phyloP scores from a whole-genome alignment of 1,140 invertebrate genomes.

The Rhizoglyphus robini region DNA sequence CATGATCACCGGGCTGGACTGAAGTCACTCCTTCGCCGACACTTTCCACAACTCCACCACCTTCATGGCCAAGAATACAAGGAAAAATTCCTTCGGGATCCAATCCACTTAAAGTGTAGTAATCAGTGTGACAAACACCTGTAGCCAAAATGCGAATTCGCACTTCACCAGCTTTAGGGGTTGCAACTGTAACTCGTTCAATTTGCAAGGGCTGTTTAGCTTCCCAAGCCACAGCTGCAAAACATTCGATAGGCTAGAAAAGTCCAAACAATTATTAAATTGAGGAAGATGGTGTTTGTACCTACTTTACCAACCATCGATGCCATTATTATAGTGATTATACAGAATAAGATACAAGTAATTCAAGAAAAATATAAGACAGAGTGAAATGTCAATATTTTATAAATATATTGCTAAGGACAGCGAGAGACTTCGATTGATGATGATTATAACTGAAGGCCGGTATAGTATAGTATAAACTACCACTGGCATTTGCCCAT shows the following conservation, averaged over 20 bases:
- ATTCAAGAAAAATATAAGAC: background rate
- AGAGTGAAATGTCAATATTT: too few species aligned
- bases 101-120: slow-evolving; percentile 75
- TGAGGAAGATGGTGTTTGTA: too few species aligned
- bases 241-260: slow-evolving; percentile 71
- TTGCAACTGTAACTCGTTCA: slow-evolving; percentile 85
- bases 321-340: background rate
- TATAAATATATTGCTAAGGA: too few species aligned
- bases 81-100: slow-evolving; percentile 93
- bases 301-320: background rate
- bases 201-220: slow-evolving; percentile 69
- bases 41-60: slow-evolving; percentile 87
- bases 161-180: slow-evolving; percentile 63
- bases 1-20: slow-evolving; percentile 80
- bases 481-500: too few species aligned
- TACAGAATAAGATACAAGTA: background rate
- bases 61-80: slow-evolving; percentile 82
- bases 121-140: slow-evolving; percentile 95
- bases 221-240: slow-evolving; percentile 85
- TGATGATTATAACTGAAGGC: too few species aligned
- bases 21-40: slow-evolving; percentile 80
- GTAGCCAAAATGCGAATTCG: slow-evolving; percentile 57
- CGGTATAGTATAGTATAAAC: too few species aligned
- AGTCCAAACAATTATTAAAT: too few species aligned
- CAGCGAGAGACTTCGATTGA: too few species aligned